Evolutionary conservation across 2,797 vertebrate species (phyloP).

Genomic region (Mallotus villosus): DNA sequence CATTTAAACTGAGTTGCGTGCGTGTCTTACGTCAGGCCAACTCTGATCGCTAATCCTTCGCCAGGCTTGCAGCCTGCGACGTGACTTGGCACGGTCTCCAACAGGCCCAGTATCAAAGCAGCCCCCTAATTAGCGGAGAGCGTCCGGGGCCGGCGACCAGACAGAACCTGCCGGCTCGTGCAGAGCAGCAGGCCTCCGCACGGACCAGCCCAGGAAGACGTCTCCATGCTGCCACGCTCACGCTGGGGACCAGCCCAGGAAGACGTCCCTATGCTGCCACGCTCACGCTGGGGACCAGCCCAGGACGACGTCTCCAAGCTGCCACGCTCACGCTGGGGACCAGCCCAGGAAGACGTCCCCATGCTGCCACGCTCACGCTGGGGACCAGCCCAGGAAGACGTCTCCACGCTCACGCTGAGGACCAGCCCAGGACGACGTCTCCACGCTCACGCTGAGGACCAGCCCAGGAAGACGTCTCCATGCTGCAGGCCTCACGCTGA

Average conservation of each 20-base stretch:
- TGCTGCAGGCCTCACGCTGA: no score
- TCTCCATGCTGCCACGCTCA: no score
- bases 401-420: background rate
- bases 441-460: background rate
- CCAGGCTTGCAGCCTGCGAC: constrained; percentile 52
- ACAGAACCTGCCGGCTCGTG: no score
- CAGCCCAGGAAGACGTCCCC: background rate
- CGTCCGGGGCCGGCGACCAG: background rate
- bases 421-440: background rate
- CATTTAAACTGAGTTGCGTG: constrained; percentile 44
- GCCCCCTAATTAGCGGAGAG: constrained; percentile 22
- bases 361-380: no score
- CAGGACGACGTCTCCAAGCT: no score
- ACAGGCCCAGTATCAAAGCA: constrained; percentile 39
- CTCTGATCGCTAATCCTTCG: constrained; percentile 51
- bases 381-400: background rate
- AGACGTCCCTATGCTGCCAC: no score
- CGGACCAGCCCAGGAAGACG: no score
- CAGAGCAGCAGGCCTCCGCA: no score
- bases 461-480: background rate
- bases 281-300: background rate
- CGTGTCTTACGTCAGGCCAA: constrained; percentile 26
- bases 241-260: background rate
- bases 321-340: background rate
- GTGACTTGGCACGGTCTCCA: constrained; percentile 45